These are phyloP conservation scores for Oplegnathus fasciatus DNA, from an alignment of 2,113 vertebrate genomes.

Conservation along the genomic window DNA sequence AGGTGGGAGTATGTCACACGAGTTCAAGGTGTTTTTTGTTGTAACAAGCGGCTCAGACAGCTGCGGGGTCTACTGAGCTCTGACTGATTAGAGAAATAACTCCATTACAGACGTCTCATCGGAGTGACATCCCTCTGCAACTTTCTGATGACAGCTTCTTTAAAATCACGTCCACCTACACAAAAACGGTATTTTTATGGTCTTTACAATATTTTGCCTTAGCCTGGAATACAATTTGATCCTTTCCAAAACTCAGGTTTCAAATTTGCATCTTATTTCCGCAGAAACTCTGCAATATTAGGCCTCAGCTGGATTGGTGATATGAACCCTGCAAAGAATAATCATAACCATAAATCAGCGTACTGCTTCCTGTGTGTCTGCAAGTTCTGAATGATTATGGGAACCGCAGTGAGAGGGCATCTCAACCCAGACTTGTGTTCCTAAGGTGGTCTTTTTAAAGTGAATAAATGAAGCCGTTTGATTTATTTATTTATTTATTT, in stretches of 20 bases:
- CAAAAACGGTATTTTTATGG: not conserved
- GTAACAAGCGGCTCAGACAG: conserved; percentile 69
- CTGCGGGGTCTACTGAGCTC: conserved; percentile 43
- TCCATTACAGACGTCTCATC: conserved; percentile 55
- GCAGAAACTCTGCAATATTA: conserved; percentile 44
- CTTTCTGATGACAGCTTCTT: conserved; percentile 45
- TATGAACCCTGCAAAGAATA: conserved; percentile 64
- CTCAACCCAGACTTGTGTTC: conserved; percentile 28
- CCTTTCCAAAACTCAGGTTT: conserved; percentile 35
- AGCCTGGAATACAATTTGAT: conserved; percentile 26
- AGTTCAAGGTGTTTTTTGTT: conserved; percentile 72
- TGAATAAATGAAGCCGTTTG: not conserved
- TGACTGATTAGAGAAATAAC: conserved; percentile 67
- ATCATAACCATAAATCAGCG: conserved; percentile 75
- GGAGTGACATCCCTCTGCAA: conserved; percentile 50
- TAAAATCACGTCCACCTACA: conserved; percentile 23
- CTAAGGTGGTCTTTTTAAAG: conserved; percentile 22
- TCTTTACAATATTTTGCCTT: not conserved
- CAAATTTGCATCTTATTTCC: conserved; percentile 69
- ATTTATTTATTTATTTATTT: too few relatives aligned
- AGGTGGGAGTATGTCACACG: conserved; percentile 68
- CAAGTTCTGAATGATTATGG: conserved; percentile 41
- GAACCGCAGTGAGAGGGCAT: conserved; percentile 14
- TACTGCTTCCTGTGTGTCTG: conserved; percentile 44
- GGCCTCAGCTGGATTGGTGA: conserved; percentile 70